These are phyloP conservation scores for Bicyclus anynana DNA, from an alignment of 1,140 invertebrate genomes.

Conservation along the genomic window DNA sequence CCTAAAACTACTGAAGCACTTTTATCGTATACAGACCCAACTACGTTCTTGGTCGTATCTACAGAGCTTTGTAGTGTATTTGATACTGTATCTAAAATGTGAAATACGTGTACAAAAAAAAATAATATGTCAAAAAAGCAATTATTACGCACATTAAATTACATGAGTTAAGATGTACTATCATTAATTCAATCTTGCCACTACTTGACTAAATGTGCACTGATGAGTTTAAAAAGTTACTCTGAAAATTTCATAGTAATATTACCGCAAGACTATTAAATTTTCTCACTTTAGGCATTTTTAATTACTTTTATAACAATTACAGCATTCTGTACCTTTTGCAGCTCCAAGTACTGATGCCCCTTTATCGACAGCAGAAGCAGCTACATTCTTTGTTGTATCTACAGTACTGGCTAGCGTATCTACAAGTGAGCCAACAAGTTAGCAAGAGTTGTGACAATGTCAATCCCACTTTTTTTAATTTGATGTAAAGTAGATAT, in stretches of 20 bases:
- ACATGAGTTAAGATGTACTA: background rate
- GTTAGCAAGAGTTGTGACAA: background rate
- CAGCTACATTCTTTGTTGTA: conserved; percentile 47
- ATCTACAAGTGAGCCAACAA: conserved; percentile 25
- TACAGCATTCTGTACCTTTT: conserved; percentile 11
- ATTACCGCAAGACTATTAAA: too few relatives aligned
- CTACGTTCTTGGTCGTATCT: conserved; percentile 28
- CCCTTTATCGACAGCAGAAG: conserved; percentile 45
- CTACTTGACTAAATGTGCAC: too few relatives aligned
- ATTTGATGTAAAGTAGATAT: background rate
- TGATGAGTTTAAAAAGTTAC: too few relatives aligned
- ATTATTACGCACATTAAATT: background rate
- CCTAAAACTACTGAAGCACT: conserved; percentile 25
- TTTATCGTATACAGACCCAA: conserved; percentile 26
- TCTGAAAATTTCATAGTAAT: too few relatives aligned
- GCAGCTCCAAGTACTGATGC: conserved; percentile 15
- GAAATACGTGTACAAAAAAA: background rate
- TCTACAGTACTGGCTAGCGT: conserved; percentile 37
- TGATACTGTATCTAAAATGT: conserved; percentile 31
- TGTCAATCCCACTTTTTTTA: background rate
- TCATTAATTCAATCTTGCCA: too few relatives aligned
- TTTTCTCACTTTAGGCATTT: too few relatives aligned
- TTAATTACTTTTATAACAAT: too few relatives aligned
- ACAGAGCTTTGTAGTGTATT: conserved; percentile 27
- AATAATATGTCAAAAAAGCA: background rate